These are phyloP conservation scores for Tigriopus californicus DNA, from an alignment of 2,888 invertebrate species.

Conservation along the genomic window DNA sequence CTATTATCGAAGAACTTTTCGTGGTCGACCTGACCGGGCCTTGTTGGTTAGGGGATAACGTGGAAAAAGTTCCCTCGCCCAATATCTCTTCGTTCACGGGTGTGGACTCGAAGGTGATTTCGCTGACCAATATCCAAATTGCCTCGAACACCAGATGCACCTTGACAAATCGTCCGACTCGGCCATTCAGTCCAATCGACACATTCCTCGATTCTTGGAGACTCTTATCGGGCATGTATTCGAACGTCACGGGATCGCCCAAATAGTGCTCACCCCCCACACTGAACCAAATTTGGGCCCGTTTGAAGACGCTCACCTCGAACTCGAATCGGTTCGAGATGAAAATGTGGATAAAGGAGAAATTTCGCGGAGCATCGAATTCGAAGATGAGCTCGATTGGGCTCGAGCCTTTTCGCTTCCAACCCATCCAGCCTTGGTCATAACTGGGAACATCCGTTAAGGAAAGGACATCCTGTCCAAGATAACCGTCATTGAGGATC, in stretches of 20 bases:
- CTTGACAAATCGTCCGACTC: constrained; percentile 40
- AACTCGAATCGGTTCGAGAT: constrained; percentile 29
- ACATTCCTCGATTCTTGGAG: constrained; percentile 48
- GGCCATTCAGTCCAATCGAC: constrained; percentile 39
- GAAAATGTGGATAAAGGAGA: constrained; percentile 28
- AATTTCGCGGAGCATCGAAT: constrained; percentile 32
- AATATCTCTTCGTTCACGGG: constrained; percentile 32
- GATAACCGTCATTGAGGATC: neutral
- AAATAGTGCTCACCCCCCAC: constrained; percentile 38
- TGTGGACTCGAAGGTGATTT: constrained; percentile 43
- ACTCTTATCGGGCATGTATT: constrained; percentile 39
- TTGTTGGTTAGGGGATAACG: too few species aligned
- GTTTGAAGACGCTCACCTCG: constrained; percentile 40
- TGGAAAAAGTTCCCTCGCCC: constrained; percentile 29
- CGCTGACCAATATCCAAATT: constrained; percentile 51
- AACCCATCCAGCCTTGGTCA: constrained; percentile 17
- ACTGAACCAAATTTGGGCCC: constrained; percentile 43
- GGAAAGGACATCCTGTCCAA: neutral
- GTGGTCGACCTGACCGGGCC: too few species aligned
- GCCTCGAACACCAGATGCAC: constrained; percentile 44
- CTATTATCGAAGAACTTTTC: too few species aligned
- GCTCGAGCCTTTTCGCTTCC: constrained; percentile 2
- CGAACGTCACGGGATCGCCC: constrained; percentile 36
- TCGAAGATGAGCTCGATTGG: constrained; percentile 30
- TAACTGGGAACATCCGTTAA: neutral